A percentile compares a stretch with the other conserved stretches of the same genome.
Evolutionary conservation across 2,888 invertebrate species (phyloP).

Genomic region (Cosmopolites sordidus): DNA sequence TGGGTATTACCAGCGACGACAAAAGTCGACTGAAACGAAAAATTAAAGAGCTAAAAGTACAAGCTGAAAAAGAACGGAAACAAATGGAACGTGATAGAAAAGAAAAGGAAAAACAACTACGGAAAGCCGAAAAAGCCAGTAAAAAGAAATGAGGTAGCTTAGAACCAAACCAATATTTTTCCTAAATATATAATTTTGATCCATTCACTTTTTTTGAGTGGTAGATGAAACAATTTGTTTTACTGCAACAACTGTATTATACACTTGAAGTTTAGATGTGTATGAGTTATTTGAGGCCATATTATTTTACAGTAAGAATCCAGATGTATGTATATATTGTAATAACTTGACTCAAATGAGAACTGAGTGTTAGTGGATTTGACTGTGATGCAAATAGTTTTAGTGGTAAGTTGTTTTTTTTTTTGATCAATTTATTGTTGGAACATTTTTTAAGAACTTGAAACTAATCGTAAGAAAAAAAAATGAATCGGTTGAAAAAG

Average conservation of each 20-base stretch:
- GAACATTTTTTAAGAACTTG: neutral
- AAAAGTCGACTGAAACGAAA: slow-evolving; percentile 80
- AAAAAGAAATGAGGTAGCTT: slow-evolving; percentile 58
- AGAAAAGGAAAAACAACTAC: slow-evolving; percentile 77
- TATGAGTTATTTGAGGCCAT: slow-evolving; percentile 8
- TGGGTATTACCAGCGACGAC: slow-evolving; percentile 75
- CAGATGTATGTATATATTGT: slow-evolving; percentile 11
- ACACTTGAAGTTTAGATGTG: neutral
- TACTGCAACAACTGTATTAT: neutral
- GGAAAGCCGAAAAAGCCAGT: slow-evolving; percentile 72
- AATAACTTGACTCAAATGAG: slow-evolving; percentile 6
- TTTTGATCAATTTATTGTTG: slow-evolving; percentile 5
- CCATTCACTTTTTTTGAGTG: neutral
- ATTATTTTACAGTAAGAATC: slow-evolving; percentile 17
- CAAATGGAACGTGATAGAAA: slow-evolving; percentile 82
- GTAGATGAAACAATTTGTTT: neutral
- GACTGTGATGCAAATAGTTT: slow-evolving; percentile 21
- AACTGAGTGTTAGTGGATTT: slow-evolving; percentile 20
- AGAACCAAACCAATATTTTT: slow-evolving; percentile 6
- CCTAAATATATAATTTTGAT: neutral
- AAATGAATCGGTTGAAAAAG: no score
- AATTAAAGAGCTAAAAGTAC: slow-evolving; percentile 75
- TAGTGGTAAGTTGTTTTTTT: slow-evolving; percentile 4
- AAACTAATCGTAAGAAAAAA: neutral
- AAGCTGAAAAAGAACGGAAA: slow-evolving; percentile 66